Base-by-base conservation (phyloP, 1,140 invertebrate genomes). In the Mactra quadrangularis region DNA sequence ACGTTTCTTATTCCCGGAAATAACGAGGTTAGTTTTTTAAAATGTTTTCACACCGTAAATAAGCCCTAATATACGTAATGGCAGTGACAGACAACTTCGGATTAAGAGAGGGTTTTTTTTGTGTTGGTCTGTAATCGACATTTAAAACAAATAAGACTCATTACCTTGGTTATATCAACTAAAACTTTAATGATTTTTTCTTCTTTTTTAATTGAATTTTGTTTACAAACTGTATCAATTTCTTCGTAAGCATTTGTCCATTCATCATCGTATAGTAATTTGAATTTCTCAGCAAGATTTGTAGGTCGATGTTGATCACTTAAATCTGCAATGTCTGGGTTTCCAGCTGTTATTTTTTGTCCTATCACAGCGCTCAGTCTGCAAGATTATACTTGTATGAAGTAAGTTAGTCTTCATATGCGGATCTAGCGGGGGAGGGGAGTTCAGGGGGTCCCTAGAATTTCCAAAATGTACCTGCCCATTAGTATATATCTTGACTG, bases 311-410 rank as follows among this genome's bases (percentile, higher is more conserved):
- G 47, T 0, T 57, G 52, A 31, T 86, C 81, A 57, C 79, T 83
- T 9, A 86, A 35, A 35, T 86, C 81, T 22, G 81, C 53, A 0
- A 86, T 76, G n/a, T 29, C 62, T 11, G 85, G 52, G 60, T 83
- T 86, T 6, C 70, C 79, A 9, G 70, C 55, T 55, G 27, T 59
- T 22, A 82, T 25, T 62, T 78, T 71, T 3, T n/a, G 7, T n/a
- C 78, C 68, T 19, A 64, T 72, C 1, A 85, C 33, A 33, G 74
- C 45, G 38, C 78, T 78, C 27, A 85, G 29, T 33, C 79, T 82
- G 19, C 45, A 62, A 70, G 35, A n/a, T n/a, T n/a, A n/a, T n/a
- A n/a, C n/a, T n/a, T n/a, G n/a, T n/a, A n/a, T n/a, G n/a, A n/a
- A n/a, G n/a, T n/a, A n/a, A n/a, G n/a, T n/a, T n/a, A n/a, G n/a